phyloP scores from a whole-genome alignment of 2,888 invertebrate species.

The Leptinotarsa tumamoca region DNA sequence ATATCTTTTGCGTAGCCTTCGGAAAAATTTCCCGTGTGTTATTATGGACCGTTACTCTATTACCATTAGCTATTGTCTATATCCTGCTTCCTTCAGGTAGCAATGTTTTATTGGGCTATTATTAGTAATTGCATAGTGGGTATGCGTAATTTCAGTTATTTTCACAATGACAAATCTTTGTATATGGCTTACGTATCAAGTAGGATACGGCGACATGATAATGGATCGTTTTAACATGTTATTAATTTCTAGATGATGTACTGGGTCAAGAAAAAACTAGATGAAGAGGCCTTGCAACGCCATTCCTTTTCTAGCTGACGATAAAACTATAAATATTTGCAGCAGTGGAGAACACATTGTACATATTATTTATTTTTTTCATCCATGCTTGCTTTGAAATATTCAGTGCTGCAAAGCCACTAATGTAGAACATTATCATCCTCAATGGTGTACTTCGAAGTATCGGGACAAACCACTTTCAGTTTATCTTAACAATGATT shows the following conservation, averaged over 20 bases:
- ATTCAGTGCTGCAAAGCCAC: too few species aligned
- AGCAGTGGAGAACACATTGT: too few species aligned
- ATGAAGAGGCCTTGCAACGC: not conserved
- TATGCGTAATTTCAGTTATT: slow-evolving; percentile 22
- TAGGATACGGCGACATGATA: slow-evolving; percentile 10
- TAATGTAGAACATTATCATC: too few species aligned
- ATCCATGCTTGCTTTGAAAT: too few species aligned
- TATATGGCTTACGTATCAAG: slow-evolving; percentile 10
- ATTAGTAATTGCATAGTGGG: slow-evolving; percentile 9
- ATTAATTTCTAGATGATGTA: slow-evolving; percentile 9
- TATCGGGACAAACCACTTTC: too few species aligned
- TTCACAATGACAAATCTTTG: slow-evolving; percentile 20
- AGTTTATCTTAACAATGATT: too few species aligned
- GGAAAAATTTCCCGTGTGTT: slow-evolving; percentile 19
- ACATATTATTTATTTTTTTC: too few species aligned
- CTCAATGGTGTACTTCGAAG: too few species aligned
- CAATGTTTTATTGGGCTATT: slow-evolving; percentile 26
- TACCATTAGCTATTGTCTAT: slow-evolving; percentile 29
- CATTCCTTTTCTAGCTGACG: not conserved
- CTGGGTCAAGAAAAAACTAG: not conserved
- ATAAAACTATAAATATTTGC: too few species aligned
- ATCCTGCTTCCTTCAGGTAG: slow-evolving; percentile 27
- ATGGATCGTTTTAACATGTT: not conserved
- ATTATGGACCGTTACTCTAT: slow-evolving; percentile 40
- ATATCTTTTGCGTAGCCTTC: not conserved